Evolutionary conservation across 2,888 invertebrate species (phyloP), one percentile per base, ranked within the genome.

Genomic region (Ormyrus thymus): DNA sequence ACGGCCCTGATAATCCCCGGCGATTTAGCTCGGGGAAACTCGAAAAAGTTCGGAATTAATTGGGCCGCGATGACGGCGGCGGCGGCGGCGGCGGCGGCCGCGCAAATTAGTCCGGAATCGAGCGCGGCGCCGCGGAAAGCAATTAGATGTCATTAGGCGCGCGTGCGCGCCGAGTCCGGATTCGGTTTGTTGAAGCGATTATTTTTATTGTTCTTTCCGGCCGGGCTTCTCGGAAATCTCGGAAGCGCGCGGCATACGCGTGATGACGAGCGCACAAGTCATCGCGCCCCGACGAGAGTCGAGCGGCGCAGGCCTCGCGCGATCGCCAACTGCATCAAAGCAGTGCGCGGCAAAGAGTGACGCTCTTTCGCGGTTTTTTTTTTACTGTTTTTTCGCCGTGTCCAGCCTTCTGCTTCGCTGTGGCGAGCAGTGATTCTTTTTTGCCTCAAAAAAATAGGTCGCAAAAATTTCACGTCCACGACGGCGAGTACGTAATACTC

Each of bases 171-270:
- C 29, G 61, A 65, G 83, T 84, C 84, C 88, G 86, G 85, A 87
- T 88, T 86, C 86, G 88, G 86, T 89, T 89, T 88, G 89, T 86
- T 85, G 84, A 86, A 87, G 85, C 86, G 86, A 89, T 89, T 89
- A 89, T 86, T 89, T 87, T 89, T 87, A 90, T 90, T 89, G 89
- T 89, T 87, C 88, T 87, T 89, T 90, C 90, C 90, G 89, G 89
- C 83, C 71, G 83, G 84, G 84, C 70, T 89, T 89, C 89, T 89
- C 76, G 84, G 89, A 90, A 89, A 88, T 88, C 89, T 86, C 87
- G 85, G 84, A 82, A 86, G 83, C 83, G 45, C 10, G 9, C 45
- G 61, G n/a, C n/a, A 5, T 15, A 13, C 53, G 48, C 50, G 55
- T 45, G 62, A 66, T 50, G 70, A 53, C 29, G 76, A 65, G 53